Evolutionary conservation across 2,888 invertebrate species (phyloP).

Genomic region (Lasioglossum pauxillum): DNA sequence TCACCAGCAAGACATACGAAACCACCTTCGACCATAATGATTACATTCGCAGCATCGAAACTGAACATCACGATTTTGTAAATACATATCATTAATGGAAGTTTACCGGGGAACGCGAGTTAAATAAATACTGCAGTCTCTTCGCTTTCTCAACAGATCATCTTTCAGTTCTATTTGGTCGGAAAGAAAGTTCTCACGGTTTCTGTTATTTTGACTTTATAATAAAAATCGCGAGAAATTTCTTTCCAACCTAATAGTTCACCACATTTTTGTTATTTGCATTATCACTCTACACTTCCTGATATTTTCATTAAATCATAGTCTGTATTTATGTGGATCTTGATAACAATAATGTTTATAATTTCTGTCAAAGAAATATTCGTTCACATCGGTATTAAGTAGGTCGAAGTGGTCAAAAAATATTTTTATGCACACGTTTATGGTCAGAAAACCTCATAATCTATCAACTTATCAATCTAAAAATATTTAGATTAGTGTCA

Average conservation of each 20-base stretch:
- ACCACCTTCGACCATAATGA: slow-evolving; percentile 29
- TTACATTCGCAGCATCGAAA: slow-evolving; percentile 12
- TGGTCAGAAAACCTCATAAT: not conserved
- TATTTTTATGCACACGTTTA: not conserved
- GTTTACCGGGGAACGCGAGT: not conserved
- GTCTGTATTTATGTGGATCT: no score
- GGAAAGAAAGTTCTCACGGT: no score
- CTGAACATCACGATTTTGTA: slow-evolving; percentile 15
- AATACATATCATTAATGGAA: slow-evolving; percentile 15
- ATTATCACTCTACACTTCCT: no score
- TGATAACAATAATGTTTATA: not conserved
- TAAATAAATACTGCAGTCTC: not conserved
- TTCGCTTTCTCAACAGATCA: not conserved
- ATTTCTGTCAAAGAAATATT: not conserved
- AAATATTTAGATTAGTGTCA: no score
- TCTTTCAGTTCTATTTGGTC: no score
- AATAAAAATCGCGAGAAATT: no score
- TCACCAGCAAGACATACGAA: slow-evolving; percentile 14
- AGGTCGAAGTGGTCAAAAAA: not conserved
- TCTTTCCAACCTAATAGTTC: not conserved
- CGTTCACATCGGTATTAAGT: not conserved
- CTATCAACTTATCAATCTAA: no score
- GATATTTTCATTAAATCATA: no score
- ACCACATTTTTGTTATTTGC: no score
- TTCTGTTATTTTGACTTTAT: no score